Conservation (phyloP, 2,797 vertebrate genomes). For the Smutsia temminckii region DNA sequence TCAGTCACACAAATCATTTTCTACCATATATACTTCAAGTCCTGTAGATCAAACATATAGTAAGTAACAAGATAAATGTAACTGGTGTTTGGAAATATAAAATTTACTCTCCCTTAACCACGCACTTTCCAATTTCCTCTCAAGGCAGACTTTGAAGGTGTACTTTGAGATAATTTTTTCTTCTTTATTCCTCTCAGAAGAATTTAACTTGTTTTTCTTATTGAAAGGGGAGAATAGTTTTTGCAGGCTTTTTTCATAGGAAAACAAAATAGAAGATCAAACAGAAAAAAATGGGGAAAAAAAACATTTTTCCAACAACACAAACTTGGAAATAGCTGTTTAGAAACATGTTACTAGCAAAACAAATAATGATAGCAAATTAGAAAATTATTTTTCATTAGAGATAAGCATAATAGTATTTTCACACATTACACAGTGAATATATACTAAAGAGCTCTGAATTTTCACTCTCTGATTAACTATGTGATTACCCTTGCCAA, state of each 20-base stretch:
- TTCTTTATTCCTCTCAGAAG: neutral
- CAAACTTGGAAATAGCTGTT: neutral
- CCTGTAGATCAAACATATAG: slow-evolving; percentile 4
- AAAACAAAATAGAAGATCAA: neutral
- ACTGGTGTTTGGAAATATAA: slow-evolving; percentile 13
- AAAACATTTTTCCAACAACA: neutral
- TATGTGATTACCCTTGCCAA: neutral
- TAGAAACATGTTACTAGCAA: neutral
- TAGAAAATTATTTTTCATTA: neutral
- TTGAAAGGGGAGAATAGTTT: slow-evolving; percentile 10
- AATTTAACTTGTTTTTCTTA: neutral
- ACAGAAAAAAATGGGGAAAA: neutral
- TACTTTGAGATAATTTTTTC: neutral
- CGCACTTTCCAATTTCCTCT: slow-evolving; percentile 52
- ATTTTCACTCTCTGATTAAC: neutral
- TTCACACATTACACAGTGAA: fast-evolving
- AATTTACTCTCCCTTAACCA: neutral
- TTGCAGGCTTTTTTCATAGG: slow-evolving; percentile 1
- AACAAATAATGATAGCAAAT: neutral
- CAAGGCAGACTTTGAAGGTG: neutral
- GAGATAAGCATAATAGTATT: neutral
- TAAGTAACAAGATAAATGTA: slow-evolving; percentile 16
- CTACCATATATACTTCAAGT: neutral
- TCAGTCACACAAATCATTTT: slow-evolving; percentile 44
- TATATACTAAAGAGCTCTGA: neutral